Evolutionary conservation across 2,888 invertebrate species (phyloP), one percentile per base, ranked within the genome.

Genomic region (Drosophila percnosoma): DNA sequence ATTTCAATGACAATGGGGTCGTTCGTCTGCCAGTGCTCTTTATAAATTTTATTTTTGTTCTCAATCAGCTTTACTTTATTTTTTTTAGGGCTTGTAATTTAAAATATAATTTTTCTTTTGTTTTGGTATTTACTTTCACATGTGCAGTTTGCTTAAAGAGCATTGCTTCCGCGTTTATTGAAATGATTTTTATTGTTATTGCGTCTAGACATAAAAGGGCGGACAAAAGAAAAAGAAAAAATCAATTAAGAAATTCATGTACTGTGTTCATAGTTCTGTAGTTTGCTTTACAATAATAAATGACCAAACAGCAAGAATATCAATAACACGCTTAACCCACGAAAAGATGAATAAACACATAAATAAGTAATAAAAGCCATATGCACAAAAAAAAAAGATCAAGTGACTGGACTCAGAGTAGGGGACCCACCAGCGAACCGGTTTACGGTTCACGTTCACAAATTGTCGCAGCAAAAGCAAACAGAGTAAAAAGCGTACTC

Each of bases 1-100:
- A 82, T 78, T 88, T 80, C 82, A 87, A 85, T 87, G 82, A 80
- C 88, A 86, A 86, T 83, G 88, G 80, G 87, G 83, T 83, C 86
- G 54, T 7, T 7, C 77, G 64, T 65, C 73, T 72, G 69, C 40
- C 61, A 11, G 36, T 15, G 48, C 55, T 67, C 15, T 24, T 45
- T 21, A 45, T 21, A 42, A 1, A 8, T 52, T 69, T 65, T 64
- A 29, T 72, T 67, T 75, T 55, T 63, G 66, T 59, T 61, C 66
- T 73, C 42, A 62, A 51, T 68, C 66, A 66, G 55, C 59, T 68
- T 75, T 65, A 68, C 57, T 65, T 15, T 18, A 29, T 29, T 6
- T 53, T 45, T 66, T 58, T 55, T 21, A 33, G 48, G 36, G 24
- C 27, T 55, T 57, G n/a, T 51, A 76, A 75, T 63, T 67, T 63